Conservation (phyloP, 2,797 vertebrate genomes). For the Monodelphis domestica region DNA sequence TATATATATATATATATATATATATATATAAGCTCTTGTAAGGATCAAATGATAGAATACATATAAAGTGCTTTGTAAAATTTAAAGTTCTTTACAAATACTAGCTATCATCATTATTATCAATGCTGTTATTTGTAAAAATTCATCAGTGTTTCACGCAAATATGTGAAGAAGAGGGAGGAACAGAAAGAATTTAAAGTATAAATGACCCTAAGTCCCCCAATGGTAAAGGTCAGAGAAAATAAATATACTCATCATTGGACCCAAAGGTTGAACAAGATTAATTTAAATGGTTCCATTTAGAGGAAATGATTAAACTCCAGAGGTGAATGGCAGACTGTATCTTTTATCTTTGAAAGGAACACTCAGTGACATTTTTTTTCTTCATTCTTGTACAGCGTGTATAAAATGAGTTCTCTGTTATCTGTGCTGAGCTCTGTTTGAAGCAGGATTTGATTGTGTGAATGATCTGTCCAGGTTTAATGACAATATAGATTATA, state of each 20-base stretch:
- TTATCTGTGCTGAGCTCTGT: slow-evolving; percentile 52
- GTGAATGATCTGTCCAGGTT: slow-evolving; percentile 70
- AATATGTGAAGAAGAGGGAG: slow-evolving; percentile 49
- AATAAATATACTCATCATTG: slow-evolving; percentile 64
- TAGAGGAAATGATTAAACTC: slow-evolving; percentile 63
- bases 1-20: no score
- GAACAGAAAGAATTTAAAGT: slow-evolving; percentile 40
- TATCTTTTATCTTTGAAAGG: slow-evolving; percentile 60
- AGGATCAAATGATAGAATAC: neutral
- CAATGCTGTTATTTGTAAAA: neutral
- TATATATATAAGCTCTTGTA: neutral
- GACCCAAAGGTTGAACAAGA: slow-evolving; percentile 69
- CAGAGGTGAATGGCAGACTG: slow-evolving; percentile 42
- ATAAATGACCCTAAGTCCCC: slow-evolving; percentile 53
- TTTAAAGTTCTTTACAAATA: neutral
- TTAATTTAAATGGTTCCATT: slow-evolving; percentile 72
- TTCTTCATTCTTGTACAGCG: slow-evolving; percentile 54
- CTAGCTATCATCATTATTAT: neutral
- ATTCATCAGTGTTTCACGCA: neutral
- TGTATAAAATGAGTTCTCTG: slow-evolving; percentile 35
- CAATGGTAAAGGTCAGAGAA: slow-evolving; percentile 60
- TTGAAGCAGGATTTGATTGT: slow-evolving; percentile 57
- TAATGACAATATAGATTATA: slow-evolving; percentile 76
- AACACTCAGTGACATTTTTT: slow-evolving; percentile 42
- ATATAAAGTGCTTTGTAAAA: neutral